Conservation (phyloP, 2,888 invertebrate genomes). For the Apamea sordens region DNA sequence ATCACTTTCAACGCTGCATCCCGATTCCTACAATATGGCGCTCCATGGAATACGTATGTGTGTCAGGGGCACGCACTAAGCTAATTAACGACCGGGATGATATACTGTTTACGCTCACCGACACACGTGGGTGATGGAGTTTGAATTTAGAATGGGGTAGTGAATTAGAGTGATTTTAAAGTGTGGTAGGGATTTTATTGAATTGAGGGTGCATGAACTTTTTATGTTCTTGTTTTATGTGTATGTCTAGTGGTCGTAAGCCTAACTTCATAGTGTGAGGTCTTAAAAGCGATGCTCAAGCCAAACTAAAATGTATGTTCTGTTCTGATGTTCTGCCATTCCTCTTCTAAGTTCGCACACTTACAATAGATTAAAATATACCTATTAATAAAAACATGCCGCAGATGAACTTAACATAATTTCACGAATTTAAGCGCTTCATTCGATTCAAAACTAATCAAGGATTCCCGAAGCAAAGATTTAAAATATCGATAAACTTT, state of each 20-base stretch:
- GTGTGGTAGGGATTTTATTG: neutral
- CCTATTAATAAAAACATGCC: neutral
- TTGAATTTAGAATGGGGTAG: slow-evolving; percentile 21
- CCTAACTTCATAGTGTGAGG: no score
- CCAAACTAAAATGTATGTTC: neutral
- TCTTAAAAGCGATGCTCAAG: neutral
- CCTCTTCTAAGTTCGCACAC: neutral
- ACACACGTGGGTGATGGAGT: slow-evolving; percentile 22
- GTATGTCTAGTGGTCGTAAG: neutral
- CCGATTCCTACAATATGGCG: slow-evolving; percentile 27
- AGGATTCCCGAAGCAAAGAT: neutral
- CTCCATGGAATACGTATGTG: slow-evolving; percentile 9
- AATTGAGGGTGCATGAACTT: neutral
- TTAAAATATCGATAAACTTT: slow-evolving; percentile 1
- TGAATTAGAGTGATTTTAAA: slow-evolving; percentile 1
- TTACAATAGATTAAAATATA: neutral
- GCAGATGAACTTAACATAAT: neutral
- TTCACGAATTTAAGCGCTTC: neutral
- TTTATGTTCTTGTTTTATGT: neutral
- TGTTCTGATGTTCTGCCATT: neutral
- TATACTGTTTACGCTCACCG: slow-evolving; percentile 43
- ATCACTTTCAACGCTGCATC: slow-evolving; percentile 35
- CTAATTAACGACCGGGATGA: slow-evolving; percentile 46
- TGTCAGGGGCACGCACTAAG: slow-evolving; percentile 54
- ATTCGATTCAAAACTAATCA: neutral